Conservation (phyloP, 37 sponge, comb jelly and placozoan species). For the Tethya wilhelma region DNA sequence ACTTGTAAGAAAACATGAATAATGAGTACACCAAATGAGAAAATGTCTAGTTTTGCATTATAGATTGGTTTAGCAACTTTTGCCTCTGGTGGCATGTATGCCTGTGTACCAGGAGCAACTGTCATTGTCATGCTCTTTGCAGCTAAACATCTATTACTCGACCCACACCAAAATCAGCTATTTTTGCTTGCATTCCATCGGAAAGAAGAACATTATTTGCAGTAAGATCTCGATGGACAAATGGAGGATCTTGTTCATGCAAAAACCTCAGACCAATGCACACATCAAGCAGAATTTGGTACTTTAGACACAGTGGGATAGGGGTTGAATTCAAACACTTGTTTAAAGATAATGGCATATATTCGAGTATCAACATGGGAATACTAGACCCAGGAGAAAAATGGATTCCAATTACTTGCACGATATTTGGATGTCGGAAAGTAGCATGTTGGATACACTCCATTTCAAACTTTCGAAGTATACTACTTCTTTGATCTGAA, state of each 20-base stretch:
- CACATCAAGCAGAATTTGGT: slow-evolving; percentile 29
- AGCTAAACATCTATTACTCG: neutral
- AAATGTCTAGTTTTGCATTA: slow-evolving; percentile 26
- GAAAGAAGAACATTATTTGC: slow-evolving; percentile 56
- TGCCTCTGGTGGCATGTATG: slow-evolving; percentile 50
- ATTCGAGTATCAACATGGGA: slow-evolving; percentile 47
- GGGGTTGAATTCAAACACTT: slow-evolving; percentile 16
- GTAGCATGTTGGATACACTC: slow-evolving; percentile 39
- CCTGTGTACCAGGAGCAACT: slow-evolving; percentile 16
- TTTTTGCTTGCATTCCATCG: slow-evolving; percentile 30
- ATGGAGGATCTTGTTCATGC: slow-evolving; percentile 31
- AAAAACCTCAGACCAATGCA: slow-evolving; percentile 22
- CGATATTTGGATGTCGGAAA: slow-evolving; percentile 53
- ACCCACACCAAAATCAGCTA: slow-evolving; percentile 49
- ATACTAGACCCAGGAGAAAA: neutral
- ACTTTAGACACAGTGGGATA: slow-evolving; percentile 8
- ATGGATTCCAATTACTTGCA: slow-evolving; percentile 42
- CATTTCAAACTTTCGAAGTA: neutral
- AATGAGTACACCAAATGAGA: slow-evolving; percentile 45
- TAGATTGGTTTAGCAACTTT: neutral
- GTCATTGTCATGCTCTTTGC: neutral
- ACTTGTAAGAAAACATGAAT: slow-evolving; percentile 9
- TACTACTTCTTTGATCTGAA: neutral
- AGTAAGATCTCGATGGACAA: slow-evolving; percentile 48
- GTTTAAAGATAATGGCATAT: slow-evolving; percentile 10